Conservation (phyloP, 2,888 invertebrate species). For the Melikaiella ostensackeni region DNA sequence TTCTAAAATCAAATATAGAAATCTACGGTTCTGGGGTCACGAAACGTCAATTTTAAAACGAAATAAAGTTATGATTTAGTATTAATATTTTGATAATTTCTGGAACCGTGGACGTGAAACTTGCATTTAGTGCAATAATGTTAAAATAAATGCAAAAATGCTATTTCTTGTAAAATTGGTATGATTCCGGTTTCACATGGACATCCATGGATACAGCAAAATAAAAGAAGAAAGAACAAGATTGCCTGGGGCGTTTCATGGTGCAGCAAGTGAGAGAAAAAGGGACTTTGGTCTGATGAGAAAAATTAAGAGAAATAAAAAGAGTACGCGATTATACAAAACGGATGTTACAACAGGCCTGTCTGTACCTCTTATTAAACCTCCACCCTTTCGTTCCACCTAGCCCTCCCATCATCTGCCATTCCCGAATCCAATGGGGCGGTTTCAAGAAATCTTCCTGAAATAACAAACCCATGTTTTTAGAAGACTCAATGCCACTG, state of each 20-base stretch:
- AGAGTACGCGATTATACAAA: constrained; percentile 67
- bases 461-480: constrained; percentile 5
- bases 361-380: constrained; percentile 25
- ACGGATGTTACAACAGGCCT: constrained; percentile 65
- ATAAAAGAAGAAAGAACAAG: neutral
- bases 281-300: constrained; percentile 61
- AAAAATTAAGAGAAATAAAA: constrained; percentile 71
- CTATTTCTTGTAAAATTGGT: neutral
- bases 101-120: too few species aligned
- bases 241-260: constrained; percentile 17
- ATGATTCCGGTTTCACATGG: neutral
- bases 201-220: neutral
- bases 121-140: too few species aligned
- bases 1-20: too few species aligned
- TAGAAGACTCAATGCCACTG: neutral
- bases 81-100: too few species aligned
- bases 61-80: too few species aligned
- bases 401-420: constrained; percentile 1
- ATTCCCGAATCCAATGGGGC: neutral
- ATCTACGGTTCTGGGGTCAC: too few species aligned
- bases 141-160: neutral
- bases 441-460: constrained; percentile 8
- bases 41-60: too few species aligned
- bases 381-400: neutral
- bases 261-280: constrained; percentile 22